Percentiles rank a stretch among this genome's conserved stretches.
Evolutionary conservation across 2,797 vertebrate genomes (phyloP).

Genomic region (Lemur catta): DNA sequence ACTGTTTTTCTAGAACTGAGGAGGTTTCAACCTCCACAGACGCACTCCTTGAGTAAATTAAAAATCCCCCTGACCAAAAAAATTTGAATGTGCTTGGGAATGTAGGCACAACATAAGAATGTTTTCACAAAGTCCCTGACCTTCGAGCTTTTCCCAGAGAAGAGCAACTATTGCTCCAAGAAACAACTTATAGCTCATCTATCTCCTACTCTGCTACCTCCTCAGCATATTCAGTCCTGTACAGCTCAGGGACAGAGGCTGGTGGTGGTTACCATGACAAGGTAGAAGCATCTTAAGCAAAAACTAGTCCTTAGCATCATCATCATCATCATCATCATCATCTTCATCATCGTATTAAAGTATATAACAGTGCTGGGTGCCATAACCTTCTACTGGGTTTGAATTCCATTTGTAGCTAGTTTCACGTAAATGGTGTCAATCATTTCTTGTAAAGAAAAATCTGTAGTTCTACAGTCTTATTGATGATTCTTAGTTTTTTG

Average conservation of each 20-base stretch:
- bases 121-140: neutral
- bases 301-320: neutral
- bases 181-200: neutral
- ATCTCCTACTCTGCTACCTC: too few species aligned
- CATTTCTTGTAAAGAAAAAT: neutral
- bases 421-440: neutral
- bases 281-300: neutral
- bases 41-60: neutral
- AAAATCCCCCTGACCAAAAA: neutral
- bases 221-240: neutral
- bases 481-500: neutral
- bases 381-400: neutral
- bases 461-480: neutral
- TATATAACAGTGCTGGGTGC: too few species aligned
- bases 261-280: neutral
- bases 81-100: neutral
- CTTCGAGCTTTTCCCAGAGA: neutral
- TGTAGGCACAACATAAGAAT: neutral
- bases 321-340: neutral
- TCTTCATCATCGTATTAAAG: neutral
- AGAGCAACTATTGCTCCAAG: neutral
- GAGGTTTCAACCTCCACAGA: neutral
- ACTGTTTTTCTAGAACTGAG: neutral
- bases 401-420: neutral
- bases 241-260: neutral